These are phyloP conservation scores for Caretta caretta DNA, from an alignment of 2,113 vertebrate species.

Conservation along the genomic window DNA sequence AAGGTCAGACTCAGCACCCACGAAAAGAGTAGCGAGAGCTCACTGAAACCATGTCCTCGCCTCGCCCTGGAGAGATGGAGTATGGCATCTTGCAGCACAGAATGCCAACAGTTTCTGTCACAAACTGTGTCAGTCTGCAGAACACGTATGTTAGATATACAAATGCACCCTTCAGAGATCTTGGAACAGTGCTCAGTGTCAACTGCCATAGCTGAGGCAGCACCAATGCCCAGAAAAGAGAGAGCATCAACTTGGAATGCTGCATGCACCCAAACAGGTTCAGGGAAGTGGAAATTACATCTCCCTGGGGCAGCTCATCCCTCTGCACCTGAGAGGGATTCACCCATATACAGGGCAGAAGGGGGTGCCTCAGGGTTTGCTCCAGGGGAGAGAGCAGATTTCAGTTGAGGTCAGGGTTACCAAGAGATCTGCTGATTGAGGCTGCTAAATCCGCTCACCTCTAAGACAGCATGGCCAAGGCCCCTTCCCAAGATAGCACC, in stretches of 20 bases:
- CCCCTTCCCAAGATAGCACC: neutral
- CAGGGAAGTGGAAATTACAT: neutral
- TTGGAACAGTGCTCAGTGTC: rapidly evolving
- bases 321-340: neutral
- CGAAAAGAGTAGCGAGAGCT: constrained; percentile 21
- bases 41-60: neutral
- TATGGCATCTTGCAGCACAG: neutral
- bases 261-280: neutral
- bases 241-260: neutral
- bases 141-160: neutral
- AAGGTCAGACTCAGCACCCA: constrained; percentile 2
- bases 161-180: neutral
- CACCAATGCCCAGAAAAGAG: neutral
- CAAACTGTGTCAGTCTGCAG: neutral
- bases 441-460: neutral
- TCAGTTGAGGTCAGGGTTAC: neutral
- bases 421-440: neutral
- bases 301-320: neutral
- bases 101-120: neutral
- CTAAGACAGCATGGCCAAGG: neutral
- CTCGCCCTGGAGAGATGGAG: neutral
- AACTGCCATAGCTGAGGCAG: neutral
- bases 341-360: neutral
- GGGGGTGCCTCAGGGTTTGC: neutral
- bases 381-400: neutral